Percentiles rank a stretch among this genome's conserved stretches.
Evolutionary conservation across 2,113 vertebrate genomes (phyloP).

Genomic region (Butorides virescens): DNA sequence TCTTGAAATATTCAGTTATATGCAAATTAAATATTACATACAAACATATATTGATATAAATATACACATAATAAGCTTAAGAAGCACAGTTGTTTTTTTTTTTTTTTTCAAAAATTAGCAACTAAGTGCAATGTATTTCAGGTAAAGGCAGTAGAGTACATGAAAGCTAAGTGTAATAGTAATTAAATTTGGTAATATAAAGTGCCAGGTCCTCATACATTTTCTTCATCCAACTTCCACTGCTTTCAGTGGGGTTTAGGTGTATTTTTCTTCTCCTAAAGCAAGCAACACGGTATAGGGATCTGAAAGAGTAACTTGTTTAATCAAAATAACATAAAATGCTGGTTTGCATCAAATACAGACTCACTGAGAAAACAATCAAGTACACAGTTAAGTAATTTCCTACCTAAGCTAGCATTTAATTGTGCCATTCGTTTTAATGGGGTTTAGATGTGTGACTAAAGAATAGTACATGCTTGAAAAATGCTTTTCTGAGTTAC

Average conservation of each 20-base stretch:
- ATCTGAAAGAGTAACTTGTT: not conserved
- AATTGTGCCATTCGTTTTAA: not conserved
- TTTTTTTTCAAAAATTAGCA: not conserved
- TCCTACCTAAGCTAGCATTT: not conserved
- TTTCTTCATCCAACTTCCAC: not conserved
- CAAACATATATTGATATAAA: not conserved
- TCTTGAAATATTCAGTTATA: not conserved
- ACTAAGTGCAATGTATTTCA: not conserved
- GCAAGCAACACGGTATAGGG: rapidly evolving
- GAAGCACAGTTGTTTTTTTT: not conserved
- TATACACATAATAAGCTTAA: not conserved
- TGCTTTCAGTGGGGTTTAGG: not conserved
- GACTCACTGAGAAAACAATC: not conserved
- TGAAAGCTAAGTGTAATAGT: not conserved
- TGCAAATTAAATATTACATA: not conserved
- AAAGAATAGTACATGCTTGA: not conserved
- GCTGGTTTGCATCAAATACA: not conserved
- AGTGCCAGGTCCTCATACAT: not conserved
- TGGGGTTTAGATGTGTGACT: not conserved
- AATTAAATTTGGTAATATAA: not conserved
- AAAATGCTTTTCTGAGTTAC: not conserved
- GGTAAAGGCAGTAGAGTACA: not conserved
- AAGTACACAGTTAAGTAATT: not conserved
- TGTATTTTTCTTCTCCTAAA: not conserved
- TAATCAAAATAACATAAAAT: not conserved